Percentiles rank a stretch among this genome's conserved stretches.
Evolutionary conservation across 2,113 vertebrate genomes (phyloP).

Genomic region (Phasianus colchicus): DNA sequence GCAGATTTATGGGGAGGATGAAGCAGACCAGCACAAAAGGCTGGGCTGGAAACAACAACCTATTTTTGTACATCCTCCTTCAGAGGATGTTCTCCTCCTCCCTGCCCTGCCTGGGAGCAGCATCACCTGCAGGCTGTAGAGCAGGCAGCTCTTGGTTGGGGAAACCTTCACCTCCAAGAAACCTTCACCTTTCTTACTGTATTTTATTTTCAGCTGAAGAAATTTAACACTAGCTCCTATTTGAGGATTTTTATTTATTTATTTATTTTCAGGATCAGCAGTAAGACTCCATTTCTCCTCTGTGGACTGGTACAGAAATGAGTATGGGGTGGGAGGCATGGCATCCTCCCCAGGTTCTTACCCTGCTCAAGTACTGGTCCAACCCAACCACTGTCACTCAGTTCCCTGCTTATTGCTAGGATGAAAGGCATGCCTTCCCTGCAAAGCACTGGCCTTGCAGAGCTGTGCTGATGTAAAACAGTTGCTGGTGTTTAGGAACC

Average conservation of each 20-base stretch:
- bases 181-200: background rate
- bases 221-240: background rate
- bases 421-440: background rate
- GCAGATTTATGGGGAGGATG: fast-evolving
- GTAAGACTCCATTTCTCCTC: background rate
- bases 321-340: background rate
- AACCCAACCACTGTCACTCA: fast-evolving
- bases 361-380: fast-evolving
- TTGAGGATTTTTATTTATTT: background rate
- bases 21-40: background rate
- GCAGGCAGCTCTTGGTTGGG: background rate
- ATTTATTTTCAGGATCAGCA: background rate
- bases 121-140: background rate
- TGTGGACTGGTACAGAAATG: fast-evolving
- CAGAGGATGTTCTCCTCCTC: background rate
- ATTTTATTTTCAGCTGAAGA: background rate
- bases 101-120: background rate
- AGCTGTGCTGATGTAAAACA: background rate
- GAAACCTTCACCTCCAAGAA: background rate
- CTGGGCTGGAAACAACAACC: background rate
- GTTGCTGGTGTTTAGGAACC: background rate
- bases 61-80: slow-evolving; percentile 29
- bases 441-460: background rate
- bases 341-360: fast-evolving
- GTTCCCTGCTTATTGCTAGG: background rate